phyloP scores from a whole-genome alignment of 2,888 invertebrate species.

The Scaptomyza flava region DNA sequence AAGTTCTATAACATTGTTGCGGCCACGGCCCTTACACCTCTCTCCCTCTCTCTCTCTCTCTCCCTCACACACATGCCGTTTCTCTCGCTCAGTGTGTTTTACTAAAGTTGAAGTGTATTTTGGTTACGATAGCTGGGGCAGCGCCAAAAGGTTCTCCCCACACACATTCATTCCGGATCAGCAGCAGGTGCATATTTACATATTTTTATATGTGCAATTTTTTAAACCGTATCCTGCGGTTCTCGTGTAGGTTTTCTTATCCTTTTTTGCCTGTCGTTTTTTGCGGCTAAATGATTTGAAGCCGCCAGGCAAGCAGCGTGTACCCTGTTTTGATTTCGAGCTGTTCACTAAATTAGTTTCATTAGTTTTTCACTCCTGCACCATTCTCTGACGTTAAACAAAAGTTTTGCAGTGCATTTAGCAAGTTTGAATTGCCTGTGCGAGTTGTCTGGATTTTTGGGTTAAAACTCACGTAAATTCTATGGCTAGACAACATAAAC shows the following conservation, averaged over 20 bases:
- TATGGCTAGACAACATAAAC: conserved; percentile 76
- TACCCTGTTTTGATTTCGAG: conserved; percentile 57
- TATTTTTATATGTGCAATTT: conserved; percentile 58
- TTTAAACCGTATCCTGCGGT: conserved; percentile 48
- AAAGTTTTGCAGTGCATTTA: conserved; percentile 51
- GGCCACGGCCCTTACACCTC: conserved; percentile 44
- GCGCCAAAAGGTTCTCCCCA: conserved; percentile 12
- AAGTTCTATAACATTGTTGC: conserved; percentile 67
- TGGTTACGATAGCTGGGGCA: conserved; percentile 29
- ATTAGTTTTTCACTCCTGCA: conserved; percentile 55
- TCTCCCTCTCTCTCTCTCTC: not conserved
- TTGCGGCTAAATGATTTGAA: conserved; percentile 72
- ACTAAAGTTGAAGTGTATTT: conserved; percentile 70
- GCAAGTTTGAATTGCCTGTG: conserved; percentile 54
- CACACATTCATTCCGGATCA: conserved; percentile 28
- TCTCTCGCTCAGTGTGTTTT: conserved; percentile 18
- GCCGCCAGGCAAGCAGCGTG: conserved; percentile 30
- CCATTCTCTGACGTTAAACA: not conserved
- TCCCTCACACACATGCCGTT: too few species aligned
- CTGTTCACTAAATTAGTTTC: conserved; percentile 76
- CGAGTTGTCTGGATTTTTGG: conserved; percentile 33
- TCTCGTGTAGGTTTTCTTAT: conserved; percentile 9
- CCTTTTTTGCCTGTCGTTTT: conserved; percentile 6
- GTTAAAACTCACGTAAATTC: conserved; percentile 70
- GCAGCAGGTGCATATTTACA: conserved; percentile 77